Evolutionary conservation across 2,797 vertebrate species (phyloP).

Genomic region (Karalla daura): DNA sequence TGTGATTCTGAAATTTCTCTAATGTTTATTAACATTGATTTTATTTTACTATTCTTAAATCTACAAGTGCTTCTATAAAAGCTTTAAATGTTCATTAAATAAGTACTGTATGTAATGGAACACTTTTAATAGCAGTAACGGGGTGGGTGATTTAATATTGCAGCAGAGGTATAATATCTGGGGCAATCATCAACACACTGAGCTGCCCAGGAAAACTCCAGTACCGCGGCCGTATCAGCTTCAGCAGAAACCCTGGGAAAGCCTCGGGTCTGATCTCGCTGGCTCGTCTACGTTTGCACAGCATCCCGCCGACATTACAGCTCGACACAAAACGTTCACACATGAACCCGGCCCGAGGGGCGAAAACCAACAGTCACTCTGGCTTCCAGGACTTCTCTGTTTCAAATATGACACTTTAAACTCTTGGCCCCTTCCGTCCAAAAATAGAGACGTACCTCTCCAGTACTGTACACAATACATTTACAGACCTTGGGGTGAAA

Average conservation of each 20-base stretch:
- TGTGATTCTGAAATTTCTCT: no score
- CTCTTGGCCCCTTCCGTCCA: slow-evolving; percentile 28
- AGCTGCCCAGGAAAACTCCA: slow-evolving; percentile 17
- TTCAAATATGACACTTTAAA: slow-evolving; percentile 70
- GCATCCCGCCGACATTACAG: slow-evolving; percentile 22
- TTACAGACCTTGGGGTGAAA: slow-evolving; percentile 71
- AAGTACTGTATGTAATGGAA: no score
- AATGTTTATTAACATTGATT: no score
- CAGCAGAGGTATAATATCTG: no score
- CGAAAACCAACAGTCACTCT: slow-evolving; percentile 36
- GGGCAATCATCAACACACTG: neutral
- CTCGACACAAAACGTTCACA: slow-evolving; percentile 53
- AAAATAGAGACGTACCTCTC: slow-evolving; percentile 51
- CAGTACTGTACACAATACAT: slow-evolving; percentile 37
- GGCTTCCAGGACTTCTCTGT: slow-evolving; percentile 59
- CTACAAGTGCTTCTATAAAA: no score
- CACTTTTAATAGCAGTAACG: neutral
- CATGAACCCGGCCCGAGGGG: slow-evolving; percentile 50
- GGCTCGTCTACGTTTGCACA: slow-evolving; percentile 58
- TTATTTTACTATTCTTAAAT: no score
- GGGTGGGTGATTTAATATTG: no score
- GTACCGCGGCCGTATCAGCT: slow-evolving; percentile 24
- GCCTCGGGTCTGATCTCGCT: slow-evolving; percentile 54
- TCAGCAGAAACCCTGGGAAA: slow-evolving; percentile 40
- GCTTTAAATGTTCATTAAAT: no score